Evolutionary conservation across 2,113 vertebrate species (phyloP), one percentile per base, ranked within the genome.

Genomic region (Trematomus loennbergii): DNA sequence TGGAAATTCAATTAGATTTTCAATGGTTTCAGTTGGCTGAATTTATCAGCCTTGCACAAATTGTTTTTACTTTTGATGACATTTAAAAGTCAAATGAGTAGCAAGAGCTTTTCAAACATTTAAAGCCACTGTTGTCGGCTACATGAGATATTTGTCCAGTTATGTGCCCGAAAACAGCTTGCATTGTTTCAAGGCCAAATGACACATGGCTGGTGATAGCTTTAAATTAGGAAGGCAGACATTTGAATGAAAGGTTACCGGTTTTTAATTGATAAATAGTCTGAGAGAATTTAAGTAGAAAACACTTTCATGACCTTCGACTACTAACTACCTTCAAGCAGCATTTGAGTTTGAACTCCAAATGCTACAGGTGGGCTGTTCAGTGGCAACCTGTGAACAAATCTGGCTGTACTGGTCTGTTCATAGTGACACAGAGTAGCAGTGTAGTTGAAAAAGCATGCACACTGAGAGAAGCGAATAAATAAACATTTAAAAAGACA

Each of bases 401-500:
- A n/a, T 60, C 46, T 11, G 22, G 43, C 57, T 78, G 29, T 29
- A 29, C 29, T 29, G 29, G 29, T 29, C 29, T 29, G 49, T 55
- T 45, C 70, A 46, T 25, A 67, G 9, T 75, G 15, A 70, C 17
- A 33, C 78, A 65, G 36, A 33, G 40, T 50, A 72, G 59, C 57
- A 59, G 12, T 9, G 20, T 59, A 12, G 59, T 61, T 63, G 66
- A 49, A 79, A 83, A 75, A 43, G 46, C 58, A 53, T 43, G 22
- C 78, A 83, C 63, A 82, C 75, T 72, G 53, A 72, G 40, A 60
- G 67, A 61, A 74, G n/a, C 9, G 25, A 93, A 88, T 88, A 91
- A 84, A 90, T 82, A 85, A 88, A 90, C 48, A 81, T 48, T 40
- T 54, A 82, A 79, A 79, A 58, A 64, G 49, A 80, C 22, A 59